Evolutionary conservation across 2,797 vertebrate genomes (phyloP), one percentile per base, ranked within the genome.

Genomic region (Onychomys leucogaster): DNA sequence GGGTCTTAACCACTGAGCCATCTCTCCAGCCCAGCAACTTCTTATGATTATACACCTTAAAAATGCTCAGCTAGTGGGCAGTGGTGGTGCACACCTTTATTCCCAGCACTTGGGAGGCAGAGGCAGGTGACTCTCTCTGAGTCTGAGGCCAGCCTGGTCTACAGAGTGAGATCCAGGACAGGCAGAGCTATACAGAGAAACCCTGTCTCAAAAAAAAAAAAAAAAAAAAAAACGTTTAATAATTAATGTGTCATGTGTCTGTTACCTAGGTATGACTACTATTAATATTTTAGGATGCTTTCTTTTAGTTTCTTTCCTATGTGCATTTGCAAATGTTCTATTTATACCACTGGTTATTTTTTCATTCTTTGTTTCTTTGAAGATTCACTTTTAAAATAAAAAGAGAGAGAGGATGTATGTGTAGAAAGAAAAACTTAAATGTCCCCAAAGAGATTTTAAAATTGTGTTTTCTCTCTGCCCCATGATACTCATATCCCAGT

Each of bases 321-420:
- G 12, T 69, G 3, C 76, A 21, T 89, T 85, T 92, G 5, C 3
- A 27, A 63, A 23, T 93, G 5, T 93, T 82, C 41, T 89, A 6
- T 46, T 61, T 67, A 46, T 78, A 52, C 25, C 61, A 5, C 13
- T 76, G n/a, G 41, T 34, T 27, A 19, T 43, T n/a, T 80, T 89
- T 93, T 93, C 52, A 43, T 83, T 83, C 4, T 94, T 86, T 94
- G 67, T 83, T 89, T 41, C 69, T 90, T 92, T 95, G 84, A 91
- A 93, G 73, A 29, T 76, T 84, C 77, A 43, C 2, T 93, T 84
- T 84, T 82, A 59, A 93, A 90, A 75, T 95, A 49, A 90, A 97
- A 87, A 71, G 63, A 89, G 63, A 89, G 25, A 55, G 61, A 65
- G 23, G 19, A 67, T 59, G 29, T 49, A 49, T 69, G 13, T 52